phyloP scores from a whole-genome alignment of 2,113 vertebrate species.

The Eudyptes chrysolophus region DNA sequence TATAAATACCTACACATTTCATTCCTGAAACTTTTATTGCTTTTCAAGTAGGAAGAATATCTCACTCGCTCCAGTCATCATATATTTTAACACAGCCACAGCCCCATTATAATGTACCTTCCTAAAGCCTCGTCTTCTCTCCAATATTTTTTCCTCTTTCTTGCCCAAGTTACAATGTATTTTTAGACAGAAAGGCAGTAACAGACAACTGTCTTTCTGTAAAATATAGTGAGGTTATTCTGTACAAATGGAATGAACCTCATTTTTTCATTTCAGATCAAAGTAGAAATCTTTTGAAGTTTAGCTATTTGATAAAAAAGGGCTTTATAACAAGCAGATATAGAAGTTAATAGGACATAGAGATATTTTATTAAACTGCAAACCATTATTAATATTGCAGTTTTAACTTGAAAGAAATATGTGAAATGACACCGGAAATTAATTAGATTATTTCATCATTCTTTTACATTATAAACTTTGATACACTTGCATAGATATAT shows the following conservation, averaged over 20 bases:
- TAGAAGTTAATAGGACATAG: conserved; percentile 84
- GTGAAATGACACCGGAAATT: conserved; percentile 85
- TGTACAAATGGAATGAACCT: conserved; percentile 80
- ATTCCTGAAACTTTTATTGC: conserved; percentile 27
- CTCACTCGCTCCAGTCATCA: background rate
- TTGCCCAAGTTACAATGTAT: conserved; percentile 49
- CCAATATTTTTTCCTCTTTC: background rate
- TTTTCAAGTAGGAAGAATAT: conserved; percentile 22
- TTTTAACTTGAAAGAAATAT: conserved; percentile 85
- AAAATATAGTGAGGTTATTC: conserved; percentile 73
- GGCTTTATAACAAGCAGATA: conserved; percentile 80
- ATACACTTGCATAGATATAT: conserved; percentile 89
- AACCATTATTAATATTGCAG: conserved; percentile 84
- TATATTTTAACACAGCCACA: conserved; percentile 17
- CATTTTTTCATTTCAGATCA: conserved; percentile 80
- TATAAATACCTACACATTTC: background rate
- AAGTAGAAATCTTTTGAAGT: conserved; percentile 84
- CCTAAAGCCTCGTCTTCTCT: conserved; percentile 9
- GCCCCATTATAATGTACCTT: background rate
- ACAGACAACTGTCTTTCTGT: conserved; percentile 69
- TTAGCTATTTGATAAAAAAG: conserved; percentile 83
- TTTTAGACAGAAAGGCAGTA: conserved; percentile 58
- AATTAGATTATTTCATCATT: conserved; percentile 90
- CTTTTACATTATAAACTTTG: conserved; percentile 91
- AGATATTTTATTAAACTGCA: conserved; percentile 86